phyloP scores from a whole-genome alignment of 2,113 vertebrate species.

The Pogona vitticeps region DNA sequence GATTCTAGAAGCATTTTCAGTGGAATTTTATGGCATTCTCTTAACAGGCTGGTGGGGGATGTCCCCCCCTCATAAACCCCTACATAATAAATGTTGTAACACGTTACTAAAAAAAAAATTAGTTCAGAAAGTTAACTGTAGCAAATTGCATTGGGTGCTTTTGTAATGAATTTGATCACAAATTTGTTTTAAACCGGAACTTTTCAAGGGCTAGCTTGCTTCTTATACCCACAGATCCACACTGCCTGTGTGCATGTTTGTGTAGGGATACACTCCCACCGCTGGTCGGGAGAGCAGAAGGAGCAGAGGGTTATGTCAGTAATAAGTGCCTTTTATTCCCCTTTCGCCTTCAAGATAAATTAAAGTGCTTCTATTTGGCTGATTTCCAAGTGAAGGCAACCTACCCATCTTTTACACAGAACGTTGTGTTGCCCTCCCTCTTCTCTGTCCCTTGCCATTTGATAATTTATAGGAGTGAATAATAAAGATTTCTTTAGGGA shows the following conservation, averaged over 20 bases:
- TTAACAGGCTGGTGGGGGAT: no score
- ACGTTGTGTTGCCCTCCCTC: background rate
- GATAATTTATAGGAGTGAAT: constrained; percentile 48
- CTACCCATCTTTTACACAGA: constrained; percentile 21
- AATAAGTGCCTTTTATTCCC: background rate
- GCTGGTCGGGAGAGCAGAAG: background rate
- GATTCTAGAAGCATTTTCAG: no score
- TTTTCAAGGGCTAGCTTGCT: background rate
- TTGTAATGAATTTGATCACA: background rate
- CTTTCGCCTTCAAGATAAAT: constrained; percentile 16
- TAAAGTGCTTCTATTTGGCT: constrained; percentile 2
- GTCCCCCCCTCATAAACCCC: no score
- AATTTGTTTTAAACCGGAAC: background rate
- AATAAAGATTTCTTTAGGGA: constrained; percentile 33
- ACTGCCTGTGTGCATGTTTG: background rate
- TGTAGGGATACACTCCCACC: background rate
- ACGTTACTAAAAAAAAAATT: no score
- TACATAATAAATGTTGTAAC: no score
- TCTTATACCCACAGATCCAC: background rate
- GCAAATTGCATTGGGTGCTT: no score
- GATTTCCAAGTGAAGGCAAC: constrained; percentile 39
- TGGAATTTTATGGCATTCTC: no score
- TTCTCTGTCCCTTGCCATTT: constrained; percentile 25
- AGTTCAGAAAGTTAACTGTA: no score
- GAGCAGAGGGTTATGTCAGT: background rate